Evolutionary conservation across 1,140 invertebrate genomes (phyloP), one percentile per base, ranked within the genome.

Genomic region (Oscheius sp.): DNA sequence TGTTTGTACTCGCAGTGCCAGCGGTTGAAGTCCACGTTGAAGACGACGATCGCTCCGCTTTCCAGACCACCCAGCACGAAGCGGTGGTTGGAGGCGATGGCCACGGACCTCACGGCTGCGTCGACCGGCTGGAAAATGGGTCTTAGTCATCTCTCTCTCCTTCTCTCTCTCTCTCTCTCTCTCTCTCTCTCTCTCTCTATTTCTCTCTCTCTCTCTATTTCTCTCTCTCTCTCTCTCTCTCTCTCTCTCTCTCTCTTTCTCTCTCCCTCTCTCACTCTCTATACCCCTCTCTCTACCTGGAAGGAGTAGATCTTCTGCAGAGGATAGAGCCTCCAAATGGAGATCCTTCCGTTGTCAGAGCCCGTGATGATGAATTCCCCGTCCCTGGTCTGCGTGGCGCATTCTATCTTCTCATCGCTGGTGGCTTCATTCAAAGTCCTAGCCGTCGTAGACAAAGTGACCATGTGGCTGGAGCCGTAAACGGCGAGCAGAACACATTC

Each of bases 11-110:
- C 73, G 32, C 65, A 95, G 87, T 98, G 95, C 95, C 95, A 99
- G 83, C 94, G 90, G 87, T 98, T 99, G 88, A 99, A 99, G 87
- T 99, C 95, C 84, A 98, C 96, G 88, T 98, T 95, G 87, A 98
- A 97, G 77, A 99, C 94, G 46, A 98, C 92, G 68, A 99, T 91
- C 23, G 95, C 95, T 38, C 97, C 97, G 77, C 95, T 95, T 23
- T 94, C 92, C 31, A 99, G 86, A 74, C 96, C 96, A 77, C 94
- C 95, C 77, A 99, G 87, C 59, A 99, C 87, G 87, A 97, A 97
- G 85, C 95, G 97, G 85, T 83, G 81, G 64, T 80, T 82, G 15
- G 79, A 80, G n/a, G 80, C 77, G 32, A 83, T 61, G 18, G 81
- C 78, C 36, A 83, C 68, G 35, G 74, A 82, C 20, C 77, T 68